Evolutionary conservation across 2,888 invertebrate species (phyloP).

Genomic region (Pristionchus fissidentatus): DNA sequence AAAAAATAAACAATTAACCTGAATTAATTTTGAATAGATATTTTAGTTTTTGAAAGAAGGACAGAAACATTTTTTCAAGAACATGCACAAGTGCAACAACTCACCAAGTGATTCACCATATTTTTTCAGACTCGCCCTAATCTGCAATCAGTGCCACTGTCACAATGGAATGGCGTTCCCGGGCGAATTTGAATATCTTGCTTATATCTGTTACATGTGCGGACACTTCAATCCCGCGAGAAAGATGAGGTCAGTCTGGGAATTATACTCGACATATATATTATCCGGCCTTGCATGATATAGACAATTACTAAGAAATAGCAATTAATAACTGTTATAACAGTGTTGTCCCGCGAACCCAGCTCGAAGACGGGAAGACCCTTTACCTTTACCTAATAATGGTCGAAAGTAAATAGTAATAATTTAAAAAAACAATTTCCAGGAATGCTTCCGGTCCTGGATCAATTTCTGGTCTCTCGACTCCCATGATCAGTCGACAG

Average conservation of each 20-base stretch:
- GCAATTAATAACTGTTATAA: too few relatives aligned
- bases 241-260: slow-evolving; percentile 48
- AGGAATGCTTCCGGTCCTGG: slow-evolving; percentile 29
- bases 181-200: slow-evolving; percentile 84
- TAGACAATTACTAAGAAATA: too few relatives aligned
- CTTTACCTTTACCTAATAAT: neutral
- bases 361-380: too few relatives aligned
- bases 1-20: neutral
- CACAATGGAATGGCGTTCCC: slow-evolving; percentile 92
- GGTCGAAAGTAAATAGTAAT: neutral
- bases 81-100: slow-evolving; percentile 15
- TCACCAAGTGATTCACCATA: slow-evolving; percentile 4
- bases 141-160: slow-evolving; percentile 89
- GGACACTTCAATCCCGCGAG: slow-evolving; percentile 65
- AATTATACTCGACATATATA: too few relatives aligned
- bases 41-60: too few relatives aligned
- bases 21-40: too few relatives aligned
- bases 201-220: slow-evolving; percentile 82
- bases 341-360: too few relatives aligned
- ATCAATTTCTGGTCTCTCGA: slow-evolving; percentile 36
- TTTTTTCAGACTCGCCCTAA: slow-evolving; percentile 85
- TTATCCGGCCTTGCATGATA: too few relatives aligned
- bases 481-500: slow-evolving; percentile 40
- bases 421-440: neutral
- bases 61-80: too few relatives aligned